Conservation (phyloP, 2,797 vertebrate genomes). For the Cossypha polioptera region DNA sequence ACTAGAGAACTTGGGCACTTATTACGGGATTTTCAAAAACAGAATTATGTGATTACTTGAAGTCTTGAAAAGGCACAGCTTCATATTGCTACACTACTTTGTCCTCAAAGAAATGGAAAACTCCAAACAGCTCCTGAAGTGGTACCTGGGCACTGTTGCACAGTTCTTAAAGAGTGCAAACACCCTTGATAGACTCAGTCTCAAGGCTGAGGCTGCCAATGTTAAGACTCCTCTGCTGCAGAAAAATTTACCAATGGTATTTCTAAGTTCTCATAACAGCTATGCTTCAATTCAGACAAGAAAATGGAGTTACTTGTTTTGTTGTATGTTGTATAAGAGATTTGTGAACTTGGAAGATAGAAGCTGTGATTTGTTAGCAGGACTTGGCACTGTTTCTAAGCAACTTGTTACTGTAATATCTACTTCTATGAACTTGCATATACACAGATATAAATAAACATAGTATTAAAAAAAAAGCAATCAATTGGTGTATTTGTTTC, state of each 20-base stretch:
- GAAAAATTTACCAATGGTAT: not conserved
- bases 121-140: not conserved
- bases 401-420: not conserved
- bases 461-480: not conserved
- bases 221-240: not conserved
- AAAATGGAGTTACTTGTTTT: not conserved
- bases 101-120: not conserved
- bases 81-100: not conserved
- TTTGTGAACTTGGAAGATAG: not conserved
- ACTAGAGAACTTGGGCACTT: not conserved
- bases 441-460: not conserved
- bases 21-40: not conserved
- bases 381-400: not conserved
- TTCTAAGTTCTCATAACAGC: not conserved
- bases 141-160: not conserved
- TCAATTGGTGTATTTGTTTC: not conserved
- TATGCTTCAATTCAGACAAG: not conserved
- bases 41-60: not conserved
- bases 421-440: not conserved
- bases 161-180: not conserved
- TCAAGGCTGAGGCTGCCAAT: not conserved
- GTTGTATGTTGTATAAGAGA: not conserved
- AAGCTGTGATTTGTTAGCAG: not conserved
- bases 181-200: not conserved
- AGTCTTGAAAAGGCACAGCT: not conserved